Evolutionary conservation across 2,113 vertebrate genomes (phyloP), one percentile per base, ranked within the genome.

Genomic region (Pantherophis guttatus): DNA sequence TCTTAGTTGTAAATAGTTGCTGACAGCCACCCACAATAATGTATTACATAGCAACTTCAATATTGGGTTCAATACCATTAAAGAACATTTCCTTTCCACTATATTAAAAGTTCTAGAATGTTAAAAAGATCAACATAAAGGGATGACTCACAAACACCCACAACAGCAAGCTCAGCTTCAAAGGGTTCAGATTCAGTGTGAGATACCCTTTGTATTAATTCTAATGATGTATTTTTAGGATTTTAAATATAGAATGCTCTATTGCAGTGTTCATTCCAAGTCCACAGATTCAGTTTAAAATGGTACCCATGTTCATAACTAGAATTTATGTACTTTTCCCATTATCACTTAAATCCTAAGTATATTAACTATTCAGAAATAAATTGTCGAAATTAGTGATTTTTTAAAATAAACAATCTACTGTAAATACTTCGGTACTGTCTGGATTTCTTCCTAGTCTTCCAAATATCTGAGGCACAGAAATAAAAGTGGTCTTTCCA

Each of bases 101-200:
- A 92, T 24, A 91, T 65, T 39, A 33, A 54, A 85, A 92, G 12
- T 24, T 87, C 39, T 92, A 58, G 50, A 23, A 44, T 75, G 24
- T 54, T 9, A 23, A 70, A 94, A 55, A 12, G 89, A 59, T 58
- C 48, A 86, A 57, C 26, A 59, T 95, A 70, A 93, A 65, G 9
- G 21, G 8, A 58, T 58, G 89, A 44, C 55, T 95, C 95, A 94
- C n/a, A 90, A 57, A 90, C 95, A 92, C n/a, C 65, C 95, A 1
- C 3, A 0, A 52, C 91, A 75, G 59, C 65, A 55, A 13, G 58
- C 91, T 95, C 53, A 70, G 89, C 90, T 91, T 95, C 58, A 85
- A 17, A 44, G 58, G 39, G 12, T 52, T 87, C 57, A 70, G 26
- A 23, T 55, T 87, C 55, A 24, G 3, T 89, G 24, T 89, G 75